Evolutionary conservation across 2,113 vertebrate species (phyloP).

Genomic region (Brachypteracias leptosomus): DNA sequence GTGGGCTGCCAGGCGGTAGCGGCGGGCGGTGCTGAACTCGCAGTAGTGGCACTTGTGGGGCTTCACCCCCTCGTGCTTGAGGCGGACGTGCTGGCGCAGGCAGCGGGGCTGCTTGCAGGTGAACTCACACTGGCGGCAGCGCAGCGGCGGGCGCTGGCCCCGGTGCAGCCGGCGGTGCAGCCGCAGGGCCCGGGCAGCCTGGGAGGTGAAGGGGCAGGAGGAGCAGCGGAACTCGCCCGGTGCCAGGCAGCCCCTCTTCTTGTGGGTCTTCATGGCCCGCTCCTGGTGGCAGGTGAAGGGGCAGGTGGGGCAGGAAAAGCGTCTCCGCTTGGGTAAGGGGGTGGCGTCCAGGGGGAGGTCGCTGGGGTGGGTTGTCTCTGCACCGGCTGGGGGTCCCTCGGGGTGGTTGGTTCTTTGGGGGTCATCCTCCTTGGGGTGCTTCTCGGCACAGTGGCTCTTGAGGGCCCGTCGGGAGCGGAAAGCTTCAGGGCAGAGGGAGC

Average conservation of each 20-base stretch:
- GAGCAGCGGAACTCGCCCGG: conserved; percentile 75
- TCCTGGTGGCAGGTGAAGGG: conserved; percentile 85
- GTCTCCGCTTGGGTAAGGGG: conserved; percentile 19
- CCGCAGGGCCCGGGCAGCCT: conserved; percentile 72
- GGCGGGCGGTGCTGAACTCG: conserved; percentile 86
- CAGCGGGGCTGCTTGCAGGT: conserved; percentile 87
- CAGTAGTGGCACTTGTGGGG: conserved; percentile 85
- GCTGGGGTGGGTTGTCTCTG: neutral
- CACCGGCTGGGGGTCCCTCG: rapidly evolving
- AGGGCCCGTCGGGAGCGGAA: conserved; percentile 54
- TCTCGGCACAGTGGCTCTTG: conserved; percentile 16
- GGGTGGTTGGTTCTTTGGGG: neutral
- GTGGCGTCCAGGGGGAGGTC: neutral
- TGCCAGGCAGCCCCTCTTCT: conserved; percentile 80
- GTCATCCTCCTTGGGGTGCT: neutral
- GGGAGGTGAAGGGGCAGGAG: conserved; percentile 79
- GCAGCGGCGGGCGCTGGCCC: conserved; percentile 57
- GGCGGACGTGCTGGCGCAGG: conserved; percentile 81
- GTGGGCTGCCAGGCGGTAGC: conserved; percentile 90
- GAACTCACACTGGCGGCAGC: conserved; percentile 77
- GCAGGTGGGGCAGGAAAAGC: conserved; percentile 82
- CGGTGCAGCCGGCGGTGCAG: conserved; percentile 76
- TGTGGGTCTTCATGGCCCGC: conserved; percentile 80
- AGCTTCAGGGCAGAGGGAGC: conserved; percentile 54
- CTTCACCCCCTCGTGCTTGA: conserved; percentile 85